Base-by-base conservation (phyloP, 2,797 vertebrate genomes). In the Malacoraja senta region DNA sequence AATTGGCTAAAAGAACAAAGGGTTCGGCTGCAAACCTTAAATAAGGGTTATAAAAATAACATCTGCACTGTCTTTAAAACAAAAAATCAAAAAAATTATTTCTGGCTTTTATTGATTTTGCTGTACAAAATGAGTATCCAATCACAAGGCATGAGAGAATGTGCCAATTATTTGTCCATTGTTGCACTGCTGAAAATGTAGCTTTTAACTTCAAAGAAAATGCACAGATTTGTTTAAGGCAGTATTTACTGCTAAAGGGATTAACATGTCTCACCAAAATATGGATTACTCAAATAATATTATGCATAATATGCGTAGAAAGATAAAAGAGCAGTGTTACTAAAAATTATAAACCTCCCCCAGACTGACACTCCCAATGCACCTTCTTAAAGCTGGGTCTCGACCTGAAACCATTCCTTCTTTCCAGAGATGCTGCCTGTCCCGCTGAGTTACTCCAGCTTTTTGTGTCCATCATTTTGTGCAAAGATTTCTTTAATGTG, bases 211-310 rank as follows among this genome's bases (percentile, higher is more conserved):
- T 44, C 76, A 90, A 92, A 24, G 72, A 92, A 92, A 53, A 71
- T 76, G 90, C 71, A 92, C 13, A 92, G 68, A 92, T 74, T 92
- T 74, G 38, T 92, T 76, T 92, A 92, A 92, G 53, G 90, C 71
- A n/a, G 71, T 58, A 76, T 76, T 76, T 92, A 91, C 88, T 92
- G 90, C 90, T 74, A 92, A 92, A 53, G 21, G 7, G 13, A 90
- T 92, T 76, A 92, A 92, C 90, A 92, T 53, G 68, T 53, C 65
- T 92, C 13, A 92, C 90, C 10, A 38, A 74, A 92, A 76, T 53
- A 76, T 74, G 72, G 71, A 92, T 58, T 76, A 53, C 71, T 92
- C 24, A 71, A 92, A 76, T 92, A 38, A 91, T 91, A 91, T 35
- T 91, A 91, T 91, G 68, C 38, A 58, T 92, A 76, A 92, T 92